Conservation (phyloP, 2,888 invertebrate genomes). For the Drosophila niveifrons region DNA sequence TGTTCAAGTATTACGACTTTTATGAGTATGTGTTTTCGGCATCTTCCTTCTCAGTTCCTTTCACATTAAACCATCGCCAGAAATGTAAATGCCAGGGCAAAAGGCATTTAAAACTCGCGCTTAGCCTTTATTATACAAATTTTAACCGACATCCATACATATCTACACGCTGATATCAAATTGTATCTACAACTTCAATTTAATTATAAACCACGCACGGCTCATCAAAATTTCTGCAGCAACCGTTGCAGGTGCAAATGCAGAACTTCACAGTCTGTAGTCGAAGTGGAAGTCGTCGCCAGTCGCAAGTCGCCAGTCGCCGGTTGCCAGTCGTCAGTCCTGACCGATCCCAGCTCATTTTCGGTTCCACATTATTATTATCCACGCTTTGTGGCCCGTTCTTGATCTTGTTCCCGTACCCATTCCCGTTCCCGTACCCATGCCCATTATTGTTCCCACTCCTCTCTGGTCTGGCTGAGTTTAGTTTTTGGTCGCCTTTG, state of each 20-base stretch:
- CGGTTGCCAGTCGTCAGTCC: conserved; percentile 47
- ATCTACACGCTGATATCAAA: conserved; percentile 57
- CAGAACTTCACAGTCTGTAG: conserved; percentile 51
- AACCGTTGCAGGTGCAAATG: conserved; percentile 76
- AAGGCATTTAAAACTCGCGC: conserved; percentile 44
- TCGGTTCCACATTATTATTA: conserved; percentile 81
- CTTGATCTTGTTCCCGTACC: conserved; percentile 21
- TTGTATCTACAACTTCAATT: conserved; percentile 77
- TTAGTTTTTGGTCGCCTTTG: conserved; percentile 43
- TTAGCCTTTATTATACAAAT: conserved; percentile 42
- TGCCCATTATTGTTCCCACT: background rate
- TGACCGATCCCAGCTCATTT: conserved; percentile 68
- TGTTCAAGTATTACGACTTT: conserved; percentile 3
- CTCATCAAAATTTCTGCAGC: conserved; percentile 72
- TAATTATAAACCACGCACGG: conserved; percentile 75
- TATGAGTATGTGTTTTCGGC: conserved; percentile 8
- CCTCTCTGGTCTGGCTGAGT: conserved; percentile 20
- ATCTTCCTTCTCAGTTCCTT: conserved; percentile 18
- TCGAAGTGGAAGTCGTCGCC: conserved; percentile 22
- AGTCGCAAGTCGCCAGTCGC: conserved; percentile 11
- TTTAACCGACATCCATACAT: conserved; percentile 7
- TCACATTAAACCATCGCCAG: conserved; percentile 1
- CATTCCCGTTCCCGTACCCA: background rate
- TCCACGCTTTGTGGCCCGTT: conserved; percentile 64
- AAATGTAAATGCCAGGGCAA: conserved; percentile 38